A percentile compares a stretch with the other conserved stretches of the same genome.
Conservation (phyloP, 2,888 invertebrate genomes). For the Nomada hirtipes region DNA sequence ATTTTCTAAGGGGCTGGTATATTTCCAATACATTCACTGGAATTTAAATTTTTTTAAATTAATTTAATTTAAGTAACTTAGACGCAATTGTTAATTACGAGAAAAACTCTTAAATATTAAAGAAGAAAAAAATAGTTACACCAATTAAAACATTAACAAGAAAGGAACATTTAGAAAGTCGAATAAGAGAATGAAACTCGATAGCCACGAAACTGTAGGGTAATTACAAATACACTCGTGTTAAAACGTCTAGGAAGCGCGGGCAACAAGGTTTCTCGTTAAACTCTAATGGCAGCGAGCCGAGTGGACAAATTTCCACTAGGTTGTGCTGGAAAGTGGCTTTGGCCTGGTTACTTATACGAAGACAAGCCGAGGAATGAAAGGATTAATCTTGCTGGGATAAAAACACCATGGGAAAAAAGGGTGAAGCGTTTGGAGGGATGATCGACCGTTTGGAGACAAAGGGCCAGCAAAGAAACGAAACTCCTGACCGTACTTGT, state of each 20-base stretch:
- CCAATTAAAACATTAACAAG: too few species aligned
- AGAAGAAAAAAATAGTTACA: too few species aligned
- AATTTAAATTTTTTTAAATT: too few species aligned
- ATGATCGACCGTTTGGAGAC: slow-evolving; percentile 43
- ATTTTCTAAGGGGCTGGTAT: neutral
- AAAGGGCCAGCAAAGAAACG: slow-evolving; percentile 27
- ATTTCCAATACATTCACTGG: neutral
- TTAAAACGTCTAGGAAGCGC: neutral
- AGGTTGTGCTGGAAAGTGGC: slow-evolving; percentile 6
- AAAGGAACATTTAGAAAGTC: too few species aligned
- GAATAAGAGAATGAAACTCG: too few species aligned
- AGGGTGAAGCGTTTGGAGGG: slow-evolving; percentile 1
- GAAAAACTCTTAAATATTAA: too few species aligned
- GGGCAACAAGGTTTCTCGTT: neutral
- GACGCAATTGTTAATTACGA: too few species aligned
- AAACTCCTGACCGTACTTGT: slow-evolving; percentile 31
- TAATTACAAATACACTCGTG: neutral
- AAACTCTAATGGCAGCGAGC: neutral
- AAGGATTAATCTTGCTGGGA: slow-evolving; percentile 47
- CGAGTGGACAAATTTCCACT: slow-evolving; percentile 22
- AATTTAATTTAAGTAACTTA: too few species aligned
- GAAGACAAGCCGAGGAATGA: slow-evolving; percentile 35
- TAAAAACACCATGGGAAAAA: slow-evolving; percentile 33
- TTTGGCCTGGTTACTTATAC: slow-evolving; percentile 24
- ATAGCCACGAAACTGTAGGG: too few species aligned